Evolutionary conservation across 2,797 vertebrate genomes (phyloP).

Genomic region (Eutrigla gurnardus): DNA sequence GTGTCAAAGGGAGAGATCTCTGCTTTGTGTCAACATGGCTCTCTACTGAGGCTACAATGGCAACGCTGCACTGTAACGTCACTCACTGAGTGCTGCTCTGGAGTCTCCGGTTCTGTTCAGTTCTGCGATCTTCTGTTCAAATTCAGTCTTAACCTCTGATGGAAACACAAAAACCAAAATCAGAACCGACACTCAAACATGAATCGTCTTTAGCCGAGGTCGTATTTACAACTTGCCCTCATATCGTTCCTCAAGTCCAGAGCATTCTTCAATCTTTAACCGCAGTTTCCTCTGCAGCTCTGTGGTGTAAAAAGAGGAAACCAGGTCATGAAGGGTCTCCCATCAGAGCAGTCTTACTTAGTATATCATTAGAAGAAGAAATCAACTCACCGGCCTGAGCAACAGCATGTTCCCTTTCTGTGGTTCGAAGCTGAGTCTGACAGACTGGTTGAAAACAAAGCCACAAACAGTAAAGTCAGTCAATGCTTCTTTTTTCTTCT

Average conservation of each 20-base stretch:
- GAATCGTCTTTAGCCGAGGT: background rate
- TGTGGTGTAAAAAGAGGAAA: conserved; percentile 11
- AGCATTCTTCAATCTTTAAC: background rate
- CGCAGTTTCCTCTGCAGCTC: conserved; percentile 52
- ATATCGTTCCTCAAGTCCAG: conserved; percentile 27
- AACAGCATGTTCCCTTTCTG: conserved; percentile 23
- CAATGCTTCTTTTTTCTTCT: background rate
- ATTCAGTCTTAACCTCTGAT: conserved; percentile 48
- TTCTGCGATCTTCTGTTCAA: conserved; percentile 51
- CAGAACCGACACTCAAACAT: no score
- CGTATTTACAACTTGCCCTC: conserved; percentile 14
- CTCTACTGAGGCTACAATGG: background rate
- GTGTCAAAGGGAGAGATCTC: background rate
- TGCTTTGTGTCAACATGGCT: no score
- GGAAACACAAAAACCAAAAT: conserved; percentile 7
- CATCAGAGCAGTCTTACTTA: background rate
- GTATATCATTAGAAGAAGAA: background rate
- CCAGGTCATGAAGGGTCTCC: background rate
- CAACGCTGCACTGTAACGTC: background rate
- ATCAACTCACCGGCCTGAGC: conserved; percentile 49
- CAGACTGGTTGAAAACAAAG: conserved; percentile 41
- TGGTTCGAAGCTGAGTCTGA: conserved; percentile 30
- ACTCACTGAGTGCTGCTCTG: conserved; percentile 53
- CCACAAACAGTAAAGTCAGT: no score
- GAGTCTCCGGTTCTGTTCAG: conserved; percentile 27